phyloP scores from a whole-genome alignment of 2,888 invertebrate species.

The Mamestra brassicae region DNA sequence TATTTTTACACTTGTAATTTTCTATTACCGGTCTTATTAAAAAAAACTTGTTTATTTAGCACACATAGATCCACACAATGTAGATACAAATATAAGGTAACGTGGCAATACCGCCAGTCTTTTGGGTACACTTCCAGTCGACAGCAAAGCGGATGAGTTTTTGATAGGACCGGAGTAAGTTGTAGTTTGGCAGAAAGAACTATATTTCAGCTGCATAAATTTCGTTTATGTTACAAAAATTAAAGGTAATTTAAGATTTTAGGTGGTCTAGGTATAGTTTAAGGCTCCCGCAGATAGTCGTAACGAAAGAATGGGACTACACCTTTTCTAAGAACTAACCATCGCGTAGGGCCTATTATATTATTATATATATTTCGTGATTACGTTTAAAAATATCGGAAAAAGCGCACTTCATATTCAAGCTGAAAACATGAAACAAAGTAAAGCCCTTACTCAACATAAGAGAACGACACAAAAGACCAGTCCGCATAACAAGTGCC shows the following conservation, averaged over 20 bases:
- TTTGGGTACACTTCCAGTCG: too few species aligned
- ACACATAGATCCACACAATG: too few species aligned
- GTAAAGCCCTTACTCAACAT: neutral
- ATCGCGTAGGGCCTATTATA: too few species aligned
- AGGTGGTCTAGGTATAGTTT: too few species aligned
- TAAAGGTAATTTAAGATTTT: too few species aligned
- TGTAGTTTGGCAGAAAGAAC: neutral
- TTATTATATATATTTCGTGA: neutral
- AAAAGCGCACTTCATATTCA: neutral
- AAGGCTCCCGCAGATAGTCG: too few species aligned
- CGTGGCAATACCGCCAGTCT: too few species aligned
- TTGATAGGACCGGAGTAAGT: neutral
- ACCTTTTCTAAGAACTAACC: too few species aligned
- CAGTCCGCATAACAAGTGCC: conserved; percentile 31
- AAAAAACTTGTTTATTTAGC: too few species aligned
- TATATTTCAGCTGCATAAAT: neutral
- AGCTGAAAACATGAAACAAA: neutral
- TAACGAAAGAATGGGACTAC: too few species aligned
- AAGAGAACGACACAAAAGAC: conserved; percentile 15
- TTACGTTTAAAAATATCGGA: neutral
- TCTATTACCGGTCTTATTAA: neutral
- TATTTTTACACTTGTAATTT: neutral
- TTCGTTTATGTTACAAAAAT: neutral
- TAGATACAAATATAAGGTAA: too few species aligned
- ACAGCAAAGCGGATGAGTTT: too few species aligned